Evolutionary conservation across 2,113 vertebrate species (phyloP).

Genomic region (Hippocampus mohnikei): DNA sequence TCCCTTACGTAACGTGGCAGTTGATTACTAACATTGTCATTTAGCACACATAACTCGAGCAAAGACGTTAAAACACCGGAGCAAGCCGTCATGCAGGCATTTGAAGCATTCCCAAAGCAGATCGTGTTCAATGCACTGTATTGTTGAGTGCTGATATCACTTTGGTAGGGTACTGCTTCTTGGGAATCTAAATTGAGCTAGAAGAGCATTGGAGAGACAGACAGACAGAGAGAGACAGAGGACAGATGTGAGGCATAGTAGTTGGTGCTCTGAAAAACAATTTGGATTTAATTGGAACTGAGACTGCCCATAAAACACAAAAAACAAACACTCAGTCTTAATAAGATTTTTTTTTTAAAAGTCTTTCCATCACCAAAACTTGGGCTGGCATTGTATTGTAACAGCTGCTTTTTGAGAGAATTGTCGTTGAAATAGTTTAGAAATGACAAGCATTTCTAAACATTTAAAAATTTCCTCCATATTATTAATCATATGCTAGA

Average conservation of each 20-base stretch:
- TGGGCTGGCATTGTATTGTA: background rate
- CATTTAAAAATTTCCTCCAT: no score
- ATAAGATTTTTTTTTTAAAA: no score
- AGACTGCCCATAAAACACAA: conserved; percentile 18
- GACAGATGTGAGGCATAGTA: conserved; percentile 21
- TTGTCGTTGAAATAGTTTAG: background rate
- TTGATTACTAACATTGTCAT: conserved; percentile 27
- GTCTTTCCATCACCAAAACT: background rate
- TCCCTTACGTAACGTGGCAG: conserved; percentile 18
- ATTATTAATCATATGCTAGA: no score
- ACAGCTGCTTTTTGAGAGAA: background rate
- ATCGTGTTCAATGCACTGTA: conserved; percentile 5
- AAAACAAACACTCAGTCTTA: conserved; percentile 6
- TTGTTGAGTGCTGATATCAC: conserved; percentile 1
- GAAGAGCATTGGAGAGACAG: no score
- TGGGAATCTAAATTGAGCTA: conserved; percentile 28
- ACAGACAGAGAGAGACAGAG: no score
- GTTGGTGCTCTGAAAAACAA: conserved; percentile 20
- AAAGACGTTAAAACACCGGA: background rate
- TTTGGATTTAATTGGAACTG: conserved; percentile 19
- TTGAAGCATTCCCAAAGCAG: conserved; percentile 24
- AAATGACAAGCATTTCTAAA: no score
- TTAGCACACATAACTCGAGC: conserved; percentile 7
- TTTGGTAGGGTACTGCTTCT: background rate
- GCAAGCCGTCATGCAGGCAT: conserved; percentile 25